Base-by-base conservation (phyloP, 2,888 invertebrate genomes). In the Zygaena filipendulae region DNA sequence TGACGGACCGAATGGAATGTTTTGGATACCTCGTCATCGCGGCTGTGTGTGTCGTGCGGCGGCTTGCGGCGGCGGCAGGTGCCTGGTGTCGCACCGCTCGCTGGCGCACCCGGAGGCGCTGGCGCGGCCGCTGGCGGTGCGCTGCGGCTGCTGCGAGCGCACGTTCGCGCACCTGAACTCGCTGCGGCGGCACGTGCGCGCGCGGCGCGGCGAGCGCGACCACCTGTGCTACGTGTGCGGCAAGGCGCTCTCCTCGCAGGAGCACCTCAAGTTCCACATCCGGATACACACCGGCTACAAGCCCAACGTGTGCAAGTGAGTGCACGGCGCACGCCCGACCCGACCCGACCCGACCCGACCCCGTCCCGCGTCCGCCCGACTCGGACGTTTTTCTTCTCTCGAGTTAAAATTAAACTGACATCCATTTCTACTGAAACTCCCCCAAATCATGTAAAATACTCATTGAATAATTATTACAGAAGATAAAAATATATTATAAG, bases 261-360 rank as follows among this genome's bases (percentile, higher is more conserved):
- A 84, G 18, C 84, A 84, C 42, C 69, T 85, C 40, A 84, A 83
- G 53, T 83, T 84, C 48, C 85, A 85, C 49, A 70, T 84, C 36
- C 62, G 84, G 19, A 84, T 84, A 25, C 85, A 85, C 51, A 82
- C 84, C 2, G 84, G 84, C 0, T 82, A 83, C 58, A 85, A 85
- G 56, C 84, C 85, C 1, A 80, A 84, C 44, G 74, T 82, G 1
- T 85, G 85, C 68, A 79, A 79, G 61, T 59, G 2, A 38, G 55
- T 47, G 2, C 9, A 4, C 7, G n/a, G 18, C 71, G 0, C 59
- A 68, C 35, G 55, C 67, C 2, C 72, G 74, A 56, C 55, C 1
- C 42, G n/a, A n/a, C n/a, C n/a, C n/a, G 53, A 43, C 3, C 13
- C 10, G 1, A n/a, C 18, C 13, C 16, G 11, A 6, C 9, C 7